phyloP scores from a whole-genome alignment of 2,888 invertebrate species.

The Drosophila macrospina region DNA sequence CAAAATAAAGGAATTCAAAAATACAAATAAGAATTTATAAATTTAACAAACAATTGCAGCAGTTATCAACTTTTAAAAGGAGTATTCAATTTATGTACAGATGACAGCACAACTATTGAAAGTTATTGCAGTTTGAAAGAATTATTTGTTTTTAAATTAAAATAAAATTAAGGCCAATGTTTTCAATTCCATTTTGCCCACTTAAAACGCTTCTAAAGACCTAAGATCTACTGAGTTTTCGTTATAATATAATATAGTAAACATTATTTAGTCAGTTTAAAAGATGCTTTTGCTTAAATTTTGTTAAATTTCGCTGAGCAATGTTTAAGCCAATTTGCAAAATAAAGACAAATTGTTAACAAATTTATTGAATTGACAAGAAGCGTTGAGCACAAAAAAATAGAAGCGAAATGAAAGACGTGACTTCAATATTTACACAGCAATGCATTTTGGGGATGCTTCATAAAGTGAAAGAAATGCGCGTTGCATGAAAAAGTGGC shows the following conservation, averaged over 20 bases:
- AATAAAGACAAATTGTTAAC: conserved; percentile 13
- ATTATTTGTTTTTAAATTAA: too few species aligned
- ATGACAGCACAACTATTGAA: too few species aligned
- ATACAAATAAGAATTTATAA: not conserved
- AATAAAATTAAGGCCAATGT: too few species aligned
- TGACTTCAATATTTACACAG: conserved; percentile 51
- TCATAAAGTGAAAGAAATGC: conserved; percentile 58
- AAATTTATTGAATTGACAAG: conserved; percentile 19
- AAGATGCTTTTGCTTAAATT: not conserved
- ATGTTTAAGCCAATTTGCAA: conserved; percentile 8
- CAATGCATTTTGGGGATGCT: conserved; percentile 24
- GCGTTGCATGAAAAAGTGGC: conserved; percentile 58
- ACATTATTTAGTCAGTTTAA: too few species aligned
- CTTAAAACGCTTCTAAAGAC: too few species aligned
- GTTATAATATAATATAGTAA: not conserved
- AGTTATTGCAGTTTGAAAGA: too few species aligned
- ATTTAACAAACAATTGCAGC: not conserved
- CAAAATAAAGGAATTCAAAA: not conserved
- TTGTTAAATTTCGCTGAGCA: not conserved
- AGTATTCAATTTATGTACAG: too few species aligned
- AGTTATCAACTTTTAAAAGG: too few species aligned
- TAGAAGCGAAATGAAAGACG: conserved; percentile 57
- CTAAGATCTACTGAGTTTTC: too few species aligned
- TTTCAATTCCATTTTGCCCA: too few species aligned
- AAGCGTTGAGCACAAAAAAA: conserved; percentile 40